phyloP scores from a whole-genome alignment of 2,113 vertebrate genomes.

The Empidonax traillii region DNA sequence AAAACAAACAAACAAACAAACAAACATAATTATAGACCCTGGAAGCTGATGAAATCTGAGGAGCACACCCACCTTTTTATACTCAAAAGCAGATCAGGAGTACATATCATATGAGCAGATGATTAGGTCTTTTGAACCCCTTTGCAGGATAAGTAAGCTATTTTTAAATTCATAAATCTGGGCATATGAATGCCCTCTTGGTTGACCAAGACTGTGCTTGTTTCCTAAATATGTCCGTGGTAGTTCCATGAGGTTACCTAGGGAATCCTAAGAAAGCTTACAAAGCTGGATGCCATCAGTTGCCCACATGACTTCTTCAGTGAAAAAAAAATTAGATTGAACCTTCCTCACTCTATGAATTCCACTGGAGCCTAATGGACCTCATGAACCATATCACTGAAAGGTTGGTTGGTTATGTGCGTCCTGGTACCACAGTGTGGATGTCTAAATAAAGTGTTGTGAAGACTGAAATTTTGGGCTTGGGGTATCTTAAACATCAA shows the following conservation, averaged over 20 bases:
- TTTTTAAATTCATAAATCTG: not conserved
- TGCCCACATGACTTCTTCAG: accelerated
- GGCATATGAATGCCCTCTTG: not conserved
- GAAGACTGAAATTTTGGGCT: not conserved
- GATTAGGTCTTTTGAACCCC: not conserved
- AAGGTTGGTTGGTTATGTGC: accelerated
- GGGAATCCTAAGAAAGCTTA: not conserved
- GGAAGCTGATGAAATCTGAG: not conserved
- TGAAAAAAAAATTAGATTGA: not conserved
- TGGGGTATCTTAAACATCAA: not conserved
- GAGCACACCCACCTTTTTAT: not conserved
- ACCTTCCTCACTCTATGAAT: not conserved
- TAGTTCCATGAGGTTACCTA: not conserved
- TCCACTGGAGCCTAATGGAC: not conserved
- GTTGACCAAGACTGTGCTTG: not conserved
- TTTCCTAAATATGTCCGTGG: not conserved
- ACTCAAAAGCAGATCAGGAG: not conserved
- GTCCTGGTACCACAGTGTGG: not conserved
- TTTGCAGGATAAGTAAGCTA: not conserved
- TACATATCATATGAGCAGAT: not conserved
- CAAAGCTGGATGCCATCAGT: not conserved
- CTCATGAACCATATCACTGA: not conserved
- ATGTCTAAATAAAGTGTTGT: not conserved
- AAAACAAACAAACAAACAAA: not conserved
- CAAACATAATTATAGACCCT: not conserved